A percentile compares a stretch with the other conserved stretches of the same genome.
Evolutionary conservation across 2,113 vertebrate genomes (phyloP).

Genomic region (Thinocorus orbignyianus): DNA sequence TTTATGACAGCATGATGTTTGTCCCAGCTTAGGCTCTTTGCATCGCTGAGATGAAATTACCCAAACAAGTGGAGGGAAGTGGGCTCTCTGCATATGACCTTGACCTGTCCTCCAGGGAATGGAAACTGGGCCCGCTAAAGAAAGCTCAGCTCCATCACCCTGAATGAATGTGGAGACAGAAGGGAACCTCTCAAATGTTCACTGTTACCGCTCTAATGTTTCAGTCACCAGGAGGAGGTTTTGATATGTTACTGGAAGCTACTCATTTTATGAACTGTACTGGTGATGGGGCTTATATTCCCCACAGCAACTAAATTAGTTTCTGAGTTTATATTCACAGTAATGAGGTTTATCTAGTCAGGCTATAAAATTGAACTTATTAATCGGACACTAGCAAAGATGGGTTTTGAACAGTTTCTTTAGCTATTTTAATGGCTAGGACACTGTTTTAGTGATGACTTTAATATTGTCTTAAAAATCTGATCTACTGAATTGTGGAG

Average conservation of each 20-base stretch:
- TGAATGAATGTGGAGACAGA: neutral
- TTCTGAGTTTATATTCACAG: neutral
- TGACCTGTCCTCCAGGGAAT: neutral
- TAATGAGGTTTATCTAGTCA: neutral
- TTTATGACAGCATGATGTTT: neutral
- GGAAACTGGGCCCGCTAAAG: neutral
- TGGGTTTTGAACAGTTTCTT: neutral
- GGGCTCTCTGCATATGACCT: neutral
- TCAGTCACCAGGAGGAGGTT: neutral
- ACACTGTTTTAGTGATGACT: neutral
- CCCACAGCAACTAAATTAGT: neutral
- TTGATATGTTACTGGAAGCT: neutral
- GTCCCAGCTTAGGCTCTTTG: neutral
- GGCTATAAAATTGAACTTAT: neutral
- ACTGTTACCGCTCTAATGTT: neutral
- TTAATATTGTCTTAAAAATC: neutral
- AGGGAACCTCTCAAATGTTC: neutral
- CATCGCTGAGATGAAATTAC: neutral
- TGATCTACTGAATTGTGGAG: neutral
- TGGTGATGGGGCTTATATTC: neutral
- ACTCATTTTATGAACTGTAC: neutral
- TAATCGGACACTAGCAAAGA: neutral
- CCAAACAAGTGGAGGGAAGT: neutral
- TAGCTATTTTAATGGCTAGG: neutral
- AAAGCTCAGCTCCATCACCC: neutral